phyloP scores from a whole-genome alignment of 2,797 vertebrate genomes.

The Acrossocheilus fasciatus region DNA sequence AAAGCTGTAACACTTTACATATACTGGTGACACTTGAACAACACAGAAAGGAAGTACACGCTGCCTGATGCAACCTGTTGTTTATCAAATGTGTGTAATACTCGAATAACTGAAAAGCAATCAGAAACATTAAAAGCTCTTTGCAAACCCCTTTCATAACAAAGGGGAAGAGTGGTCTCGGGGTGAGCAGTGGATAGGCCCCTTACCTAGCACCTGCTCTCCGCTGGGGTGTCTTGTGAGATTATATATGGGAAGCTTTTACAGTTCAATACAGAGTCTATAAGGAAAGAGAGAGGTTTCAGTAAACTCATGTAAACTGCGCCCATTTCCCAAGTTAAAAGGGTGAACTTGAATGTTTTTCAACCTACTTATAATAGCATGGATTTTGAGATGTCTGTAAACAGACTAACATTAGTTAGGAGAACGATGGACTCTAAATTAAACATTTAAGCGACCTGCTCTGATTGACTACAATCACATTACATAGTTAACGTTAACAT shows the following conservation, averaged over 20 bases:
- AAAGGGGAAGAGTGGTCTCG: not conserved
- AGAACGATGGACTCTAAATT: not conserved
- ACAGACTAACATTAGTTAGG: not conserved
- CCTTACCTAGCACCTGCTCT: slow-evolving; percentile 65
- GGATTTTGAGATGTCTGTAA: not conserved
- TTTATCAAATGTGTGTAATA: not conserved
- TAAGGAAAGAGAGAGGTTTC: slow-evolving; percentile 52
- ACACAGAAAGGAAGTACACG: not conserved
- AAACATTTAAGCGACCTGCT: too few species aligned
- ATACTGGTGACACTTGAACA: not conserved
- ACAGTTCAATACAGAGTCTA: slow-evolving; percentile 62
- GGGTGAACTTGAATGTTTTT: not conserved
- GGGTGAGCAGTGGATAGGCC: slow-evolving; percentile 38
- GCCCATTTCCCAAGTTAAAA: not conserved
- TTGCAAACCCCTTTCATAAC: not conserved
- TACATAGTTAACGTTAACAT: not conserved
- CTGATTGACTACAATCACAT: not conserved
- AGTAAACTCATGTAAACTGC: slow-evolving; percentile 48
- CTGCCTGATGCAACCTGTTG: not conserved
- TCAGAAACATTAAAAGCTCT: not conserved
- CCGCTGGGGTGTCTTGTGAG: slow-evolving; percentile 59
- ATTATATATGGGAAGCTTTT: slow-evolving; percentile 56
- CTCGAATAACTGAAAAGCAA: not conserved
- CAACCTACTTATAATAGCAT: not conserved
- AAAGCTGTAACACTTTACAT: not conserved